These are phyloP conservation scores for Yasuhikotakia modesta DNA, from an alignment of 2,797 vertebrate genomes.

Conservation along the genomic window DNA sequence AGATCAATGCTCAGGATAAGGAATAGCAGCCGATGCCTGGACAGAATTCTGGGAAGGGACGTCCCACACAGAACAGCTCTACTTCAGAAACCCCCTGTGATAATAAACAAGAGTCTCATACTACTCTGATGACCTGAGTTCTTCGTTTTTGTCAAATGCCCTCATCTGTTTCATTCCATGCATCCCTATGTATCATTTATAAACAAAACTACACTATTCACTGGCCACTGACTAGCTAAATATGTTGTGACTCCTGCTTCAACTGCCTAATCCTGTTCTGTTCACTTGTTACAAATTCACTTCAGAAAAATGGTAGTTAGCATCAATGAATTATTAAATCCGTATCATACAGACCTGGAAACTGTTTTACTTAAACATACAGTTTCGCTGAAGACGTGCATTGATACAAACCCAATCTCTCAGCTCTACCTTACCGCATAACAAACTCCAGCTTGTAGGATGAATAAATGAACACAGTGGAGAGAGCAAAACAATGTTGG, in stretches of 20 bases:
- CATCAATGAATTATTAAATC: too few species aligned
- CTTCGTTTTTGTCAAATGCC: too few species aligned
- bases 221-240: too few species aligned
- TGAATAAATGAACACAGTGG: slow-evolving; percentile 62
- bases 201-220: too few species aligned
- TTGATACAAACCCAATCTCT: slow-evolving; percentile 15
- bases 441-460: slow-evolving; percentile 50
- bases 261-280: neutral
- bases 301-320: too few species aligned
- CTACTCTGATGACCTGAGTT: neutral
- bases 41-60: slow-evolving; percentile 37
- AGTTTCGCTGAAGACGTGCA: slow-evolving; percentile 28
- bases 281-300: too few species aligned
- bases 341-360: too few species aligned
- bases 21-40: slow-evolving; percentile 48
- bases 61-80: slow-evolving; percentile 11
- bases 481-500: slow-evolving; percentile 65
- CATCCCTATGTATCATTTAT: too few species aligned
- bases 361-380: slow-evolving; percentile 15
- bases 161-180: too few species aligned
- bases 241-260: neutral
- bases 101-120: neutral
- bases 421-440: slow-evolving; percentile 23
- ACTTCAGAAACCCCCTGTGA: slow-evolving; percentile 40
- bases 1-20: slow-evolving; percentile 57